Evolutionary conservation across 2,797 vertebrate genomes (phyloP), one percentile per base, ranked within the genome.

Genomic region (Telmatherina bonti): DNA sequence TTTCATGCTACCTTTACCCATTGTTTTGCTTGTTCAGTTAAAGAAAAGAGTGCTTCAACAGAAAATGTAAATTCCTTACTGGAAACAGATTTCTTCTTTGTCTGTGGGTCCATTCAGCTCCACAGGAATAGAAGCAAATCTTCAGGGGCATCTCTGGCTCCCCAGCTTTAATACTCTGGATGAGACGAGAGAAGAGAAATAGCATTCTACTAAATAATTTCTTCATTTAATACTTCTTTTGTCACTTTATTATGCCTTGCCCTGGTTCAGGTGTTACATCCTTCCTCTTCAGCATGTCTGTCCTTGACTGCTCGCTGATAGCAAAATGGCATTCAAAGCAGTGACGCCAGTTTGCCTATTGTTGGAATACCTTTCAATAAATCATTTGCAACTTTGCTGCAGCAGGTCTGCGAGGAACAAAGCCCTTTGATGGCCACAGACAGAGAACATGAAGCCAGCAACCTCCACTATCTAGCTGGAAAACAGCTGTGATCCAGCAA

Each of bases 301-400:
- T 72, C 76, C 85, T 85, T 86, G 78, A 64, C 59, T 38, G 38
- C 62, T 57, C 13, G 27, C 22, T 82, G 62, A 80, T 64, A 74
- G 35, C 26, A 61, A 65, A 69, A 26, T 2, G 8, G 13, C 11
- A 22, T 80, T 69, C 16, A 41, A 49, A 71, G 60, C 18, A 49
- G 51, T 72, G 43, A 79, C 29, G 36, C 60, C 30, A 53, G 20
- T 62, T 59, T 58, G 33, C 10, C 52, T 53, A 67, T 72, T 73
- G 65, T 74, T 76, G 26, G 29, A 82, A 26, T 33, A 33, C 16
- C 24, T 70, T 58, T 61, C 27, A 56, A 24, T 72, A 35, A 72
- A 56, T 54, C 9, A 3, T 15, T n/a, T 5, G 3, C 10, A 67
- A 15, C 27, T 27, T 73, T 47, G 26, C 41, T 49, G 65, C 6